These are phyloP conservation scores for Xenopus laevis DNA, from an alignment of 2,113 vertebrate species.

Conservation along the genomic window DNA sequence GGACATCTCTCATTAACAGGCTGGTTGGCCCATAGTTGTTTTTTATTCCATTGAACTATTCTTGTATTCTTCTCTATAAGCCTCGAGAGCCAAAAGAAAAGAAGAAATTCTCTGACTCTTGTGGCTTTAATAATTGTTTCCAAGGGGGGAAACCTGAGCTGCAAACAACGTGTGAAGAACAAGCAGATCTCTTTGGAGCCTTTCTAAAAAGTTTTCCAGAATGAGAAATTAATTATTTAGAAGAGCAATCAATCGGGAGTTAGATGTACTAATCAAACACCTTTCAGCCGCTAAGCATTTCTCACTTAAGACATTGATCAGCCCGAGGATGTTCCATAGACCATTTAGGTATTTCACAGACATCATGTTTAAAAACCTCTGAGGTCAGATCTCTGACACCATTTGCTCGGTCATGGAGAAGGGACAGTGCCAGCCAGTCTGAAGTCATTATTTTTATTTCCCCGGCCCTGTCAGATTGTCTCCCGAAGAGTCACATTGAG, in stretches of 20 bases:
- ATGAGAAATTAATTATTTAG: slow-evolving; percentile 64
- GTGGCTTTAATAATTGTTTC: slow-evolving; percentile 37
- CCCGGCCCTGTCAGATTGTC: slow-evolving; percentile 51
- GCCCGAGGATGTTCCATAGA: slow-evolving; percentile 54
- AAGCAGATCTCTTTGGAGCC: slow-evolving; percentile 34
- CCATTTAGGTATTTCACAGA: slow-evolving; percentile 56
- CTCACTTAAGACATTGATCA: slow-evolving; percentile 61
- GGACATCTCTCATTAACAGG: too few species aligned
- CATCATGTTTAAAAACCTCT: slow-evolving; percentile 52
- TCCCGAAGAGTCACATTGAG: slow-evolving; percentile 56
- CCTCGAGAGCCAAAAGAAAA: neutral
- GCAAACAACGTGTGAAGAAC: slow-evolving; percentile 36
- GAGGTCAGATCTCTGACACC: slow-evolving; percentile 67
- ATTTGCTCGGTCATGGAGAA: slow-evolving; percentile 64
- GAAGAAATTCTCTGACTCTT: neutral
- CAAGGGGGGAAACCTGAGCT: slow-evolving; percentile 25
- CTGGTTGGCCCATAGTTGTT: neutral
- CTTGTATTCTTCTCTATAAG: slow-evolving; percentile 7
- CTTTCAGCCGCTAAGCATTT: slow-evolving; percentile 60
- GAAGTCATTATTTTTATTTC: slow-evolving; percentile 65
- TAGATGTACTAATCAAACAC: slow-evolving; percentile 58
- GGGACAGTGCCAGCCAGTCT: slow-evolving; percentile 59
- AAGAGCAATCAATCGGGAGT: slow-evolving; percentile 57
- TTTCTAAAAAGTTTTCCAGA: slow-evolving; percentile 38
- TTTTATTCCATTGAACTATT: neutral